phyloP scores from a whole-genome alignment of 2,888 invertebrate species.

The Spatulosminthurus flaviceps region DNA sequence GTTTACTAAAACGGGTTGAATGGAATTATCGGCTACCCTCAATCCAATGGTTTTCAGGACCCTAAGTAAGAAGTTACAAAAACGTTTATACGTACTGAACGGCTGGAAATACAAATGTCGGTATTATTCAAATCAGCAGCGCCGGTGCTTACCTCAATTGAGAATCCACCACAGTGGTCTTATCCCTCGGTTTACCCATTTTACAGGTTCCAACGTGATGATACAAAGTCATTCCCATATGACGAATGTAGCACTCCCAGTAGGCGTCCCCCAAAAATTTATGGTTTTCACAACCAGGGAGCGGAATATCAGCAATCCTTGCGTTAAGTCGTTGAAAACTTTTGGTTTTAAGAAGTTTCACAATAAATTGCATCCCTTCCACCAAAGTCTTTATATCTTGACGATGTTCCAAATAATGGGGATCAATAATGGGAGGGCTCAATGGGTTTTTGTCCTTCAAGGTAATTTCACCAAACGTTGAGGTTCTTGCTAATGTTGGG shows the following conservation, averaged over 20 bases:
- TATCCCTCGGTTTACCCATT: constrained; percentile 31
- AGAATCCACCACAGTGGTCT: constrained; percentile 25
- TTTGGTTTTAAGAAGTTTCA: constrained; percentile 16
- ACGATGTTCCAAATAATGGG: constrained; percentile 52
- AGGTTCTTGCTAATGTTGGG: constrained; percentile 48
- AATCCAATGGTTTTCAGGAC: neutral
- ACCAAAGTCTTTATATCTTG: constrained; percentile 52
- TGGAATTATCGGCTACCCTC: constrained; percentile 27
- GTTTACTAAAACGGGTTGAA: neutral
- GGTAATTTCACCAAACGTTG: constrained; percentile 51
- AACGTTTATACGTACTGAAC: too few species aligned
- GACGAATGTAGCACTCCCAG: constrained; percentile 40
- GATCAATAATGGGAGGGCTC: constrained; percentile 53
- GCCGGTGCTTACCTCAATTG: constrained; percentile 24
- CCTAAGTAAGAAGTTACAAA: neutral
- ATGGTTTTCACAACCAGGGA: constrained; percentile 34
- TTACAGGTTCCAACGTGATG: constrained; percentile 42
- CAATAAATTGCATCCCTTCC: constrained; percentile 37
- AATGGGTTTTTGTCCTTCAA: constrained; percentile 52
- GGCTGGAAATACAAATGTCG: too few species aligned
- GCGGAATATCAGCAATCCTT: neutral
- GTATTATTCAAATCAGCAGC: constrained; percentile 1
- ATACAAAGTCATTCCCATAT: constrained; percentile 43
- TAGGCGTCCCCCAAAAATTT: constrained; percentile 42
- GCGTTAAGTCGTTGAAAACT: constrained; percentile 24